Evolutionary conservation across 2,888 invertebrate genomes (phyloP), one percentile per base, ranked within the genome.

Genomic region (Stegophylla sp.): DNA sequence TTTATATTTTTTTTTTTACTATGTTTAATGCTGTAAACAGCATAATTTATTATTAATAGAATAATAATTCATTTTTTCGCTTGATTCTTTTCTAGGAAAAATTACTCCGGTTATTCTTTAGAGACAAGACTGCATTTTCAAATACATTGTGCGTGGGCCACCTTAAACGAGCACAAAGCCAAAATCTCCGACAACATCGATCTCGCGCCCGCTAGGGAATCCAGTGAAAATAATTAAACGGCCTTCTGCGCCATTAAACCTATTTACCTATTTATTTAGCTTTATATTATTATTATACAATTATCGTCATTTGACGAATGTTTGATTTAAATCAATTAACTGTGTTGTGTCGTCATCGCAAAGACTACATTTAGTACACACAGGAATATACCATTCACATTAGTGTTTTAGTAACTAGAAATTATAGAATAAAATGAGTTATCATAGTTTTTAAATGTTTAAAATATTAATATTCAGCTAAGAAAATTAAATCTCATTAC

Each of bases 41-140:
- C n/a, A n/a, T n/a, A n/a, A n/a, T n/a, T n/a, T n/a, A n/a, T n/a
- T n/a, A n/a, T n/a, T n/a, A n/a, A n/a, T n/a, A n/a, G n/a, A n/a
- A n/a, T n/a, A n/a, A n/a, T n/a, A n/a, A n/a, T n/a, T n/a, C n/a
- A n/a, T n/a, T n/a, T n/a, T n/a, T n/a, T n/a, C n/a, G n/a, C n/a
- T n/a, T n/a, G n/a, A n/a, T 41, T 53, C 83, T 82, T 84, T 89
- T 90, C 1, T 88, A 96, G 96, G 87, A 94, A 93, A 88, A 93
- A 94, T 86, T 96, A 92, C 86, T 93, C 94, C 13, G 93, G 94
- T 3, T 97, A 95, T 86, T 91, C 93, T 0, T 87, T 97, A 84
- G 96, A 97, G 86, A 95, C 96, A 0, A 89, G 96, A 56, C 88
- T 97, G 23, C 96, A 96, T 86, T 96, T 97, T 87, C 90, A 94